Evolutionary conservation across 2,888 invertebrate species (phyloP).

Genomic region (Vannuccia rotundouncinata): DNA sequence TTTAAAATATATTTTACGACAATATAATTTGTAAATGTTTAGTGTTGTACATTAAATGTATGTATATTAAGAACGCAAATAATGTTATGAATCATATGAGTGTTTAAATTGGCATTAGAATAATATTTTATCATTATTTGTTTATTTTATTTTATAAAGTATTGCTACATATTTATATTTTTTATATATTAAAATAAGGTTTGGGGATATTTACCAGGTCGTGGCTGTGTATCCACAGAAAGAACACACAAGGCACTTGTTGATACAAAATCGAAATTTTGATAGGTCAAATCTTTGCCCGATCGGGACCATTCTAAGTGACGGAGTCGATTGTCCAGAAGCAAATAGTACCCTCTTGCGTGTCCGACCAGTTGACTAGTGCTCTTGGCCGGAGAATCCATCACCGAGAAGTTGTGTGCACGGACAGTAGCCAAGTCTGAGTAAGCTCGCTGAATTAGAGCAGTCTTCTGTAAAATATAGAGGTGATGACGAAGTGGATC

Average conservation of each 20-base stretch:
- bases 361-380: background rate
- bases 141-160: too few relatives aligned
- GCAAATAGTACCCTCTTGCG: background rate
- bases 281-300: background rate
- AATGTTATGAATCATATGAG: background rate
- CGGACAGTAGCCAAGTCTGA: background rate
- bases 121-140: background rate
- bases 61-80: too few relatives aligned
- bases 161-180: too few relatives aligned
- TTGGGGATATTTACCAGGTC: background rate
- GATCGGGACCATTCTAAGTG: background rate
- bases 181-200: background rate
- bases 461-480: background rate
- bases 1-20: too few relatives aligned
- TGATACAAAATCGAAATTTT: background rate
- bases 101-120: background rate
- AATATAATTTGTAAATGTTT: too few relatives aligned
- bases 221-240: background rate
- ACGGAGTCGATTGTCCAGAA: background rate
- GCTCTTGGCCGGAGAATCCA: background rate
- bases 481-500: background rate
- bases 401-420: background rate
- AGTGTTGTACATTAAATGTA: too few relatives aligned
- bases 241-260: background rate
- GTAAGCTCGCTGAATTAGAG: background rate